Evolutionary conservation across 2,888 invertebrate genomes (phyloP), one percentile per base, ranked within the genome.

Genomic region (Chrysotoxum bicinctum): DNA sequence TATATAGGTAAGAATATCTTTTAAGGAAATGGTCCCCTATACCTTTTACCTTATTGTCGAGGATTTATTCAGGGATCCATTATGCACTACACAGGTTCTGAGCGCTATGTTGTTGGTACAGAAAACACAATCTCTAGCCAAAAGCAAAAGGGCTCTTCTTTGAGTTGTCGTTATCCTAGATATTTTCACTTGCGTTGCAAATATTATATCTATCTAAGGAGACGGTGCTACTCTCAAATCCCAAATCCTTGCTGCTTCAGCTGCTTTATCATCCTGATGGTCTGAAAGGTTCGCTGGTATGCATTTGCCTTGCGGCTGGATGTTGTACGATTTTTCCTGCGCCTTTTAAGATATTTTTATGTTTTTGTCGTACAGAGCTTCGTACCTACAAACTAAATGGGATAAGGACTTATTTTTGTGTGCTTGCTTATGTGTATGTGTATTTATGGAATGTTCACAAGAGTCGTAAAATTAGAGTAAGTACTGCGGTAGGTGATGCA

Each of bases 401-500:
- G 50, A 66, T 66, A 79, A 66, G 64, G 69, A 60, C 79, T 79
- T 75, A 66, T 50, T 72, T 48, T 19, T 50, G 52, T 48, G 58
- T 56, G 10, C 23, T 26, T 54, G 68, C 48, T 37, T 43, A 23
- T 66, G n/a, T 54, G 10, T 32, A 37, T 23, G 26, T 26, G 26
- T 35, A n/a, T 66, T 32, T 70, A 58, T 43, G 54, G 68, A 43
- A 66, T 70, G 69, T 79, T 75, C 75, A 76, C 52, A 68, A 74
- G 76, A 69, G 35, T 81, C 76, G 76, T 85, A 81, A 85, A 85
- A 81, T 85, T 81, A 73, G 85, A 81, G 81, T 81, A 85, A 85
- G 85, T 81, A 85, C 81, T 85, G 85, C 85, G 85, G 85, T 85
- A 85, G 85, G 85, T 81, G 85, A 85, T 85, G 85, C 85, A 85